Evolutionary conservation across 2,888 invertebrate species (phyloP).

Genomic region (Oasisia sp.): DNA sequence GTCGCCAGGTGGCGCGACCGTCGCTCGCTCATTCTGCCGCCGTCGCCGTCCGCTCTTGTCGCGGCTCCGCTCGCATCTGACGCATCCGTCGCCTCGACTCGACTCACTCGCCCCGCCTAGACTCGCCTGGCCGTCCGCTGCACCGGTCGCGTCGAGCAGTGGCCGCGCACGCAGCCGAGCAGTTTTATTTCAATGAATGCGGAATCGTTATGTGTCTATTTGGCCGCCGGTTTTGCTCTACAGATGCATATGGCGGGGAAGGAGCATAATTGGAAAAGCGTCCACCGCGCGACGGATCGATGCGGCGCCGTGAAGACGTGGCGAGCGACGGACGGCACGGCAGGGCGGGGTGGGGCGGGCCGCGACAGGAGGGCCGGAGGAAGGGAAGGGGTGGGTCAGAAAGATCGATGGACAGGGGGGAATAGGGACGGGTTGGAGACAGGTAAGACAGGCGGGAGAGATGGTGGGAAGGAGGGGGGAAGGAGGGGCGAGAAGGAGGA

Average conservation of each 20-base stretch:
- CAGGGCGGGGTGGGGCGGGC: too few species aligned
- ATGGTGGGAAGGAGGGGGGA: too few species aligned
- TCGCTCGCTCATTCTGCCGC: neutral
- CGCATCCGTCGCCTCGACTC: neutral
- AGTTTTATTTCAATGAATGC: conserved; percentile 13
- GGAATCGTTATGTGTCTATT: conserved; percentile 6
- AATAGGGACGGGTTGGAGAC: too few species aligned
- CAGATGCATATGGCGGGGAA: neutral
- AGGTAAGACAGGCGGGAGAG: too few species aligned
- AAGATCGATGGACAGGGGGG: too few species aligned
- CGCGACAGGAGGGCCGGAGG: too few species aligned
- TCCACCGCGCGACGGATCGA: neutral
- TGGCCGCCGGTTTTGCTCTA: neutral
- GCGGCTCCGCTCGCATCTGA: neutral
- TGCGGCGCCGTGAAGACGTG: neutral
- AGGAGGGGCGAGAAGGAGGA: too few species aligned
- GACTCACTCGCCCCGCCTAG: too few species aligned
- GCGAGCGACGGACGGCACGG: neutral
- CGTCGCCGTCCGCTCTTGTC: neutral
- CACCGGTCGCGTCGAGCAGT: neutral
- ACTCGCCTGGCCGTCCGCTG: neutral
- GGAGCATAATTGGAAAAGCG: neutral
- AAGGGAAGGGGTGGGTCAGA: too few species aligned
- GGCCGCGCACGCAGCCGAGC: conserved; percentile 13
- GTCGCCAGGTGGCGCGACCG: neutral